Base-by-base conservation (phyloP, 2,113 vertebrate genomes). In the Ptyas mucosa region DNA sequence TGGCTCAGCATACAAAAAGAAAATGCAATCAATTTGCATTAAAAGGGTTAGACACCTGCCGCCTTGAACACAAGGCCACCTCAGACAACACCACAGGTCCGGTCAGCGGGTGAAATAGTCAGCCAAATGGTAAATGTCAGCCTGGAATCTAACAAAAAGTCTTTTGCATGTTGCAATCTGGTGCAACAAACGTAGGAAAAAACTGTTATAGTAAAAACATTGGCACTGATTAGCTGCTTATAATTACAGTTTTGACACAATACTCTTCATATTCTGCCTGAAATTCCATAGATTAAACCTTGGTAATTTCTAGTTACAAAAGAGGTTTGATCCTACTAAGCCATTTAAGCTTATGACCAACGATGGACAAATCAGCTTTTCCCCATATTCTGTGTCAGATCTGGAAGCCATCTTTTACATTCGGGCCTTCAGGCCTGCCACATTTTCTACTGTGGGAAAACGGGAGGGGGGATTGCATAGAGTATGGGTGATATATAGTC, bases 21-120 rank as follows among this genome's bases (percentile, higher is more conserved):
- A 92, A 92, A 92, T 90, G 81, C 75, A 92, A 94, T 94, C 93
- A 93, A 94, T 92, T 92, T 94, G 88, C 53, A 46, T 94, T 86
- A 87, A 89, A 86, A 86, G 88, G 90, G 49, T 18, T 23, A 39
- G 75, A 89, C 90, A 92, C 93, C 90, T 87, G 93, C 20, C 18
- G 75, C 54, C 54, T 24, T 12, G 23, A 54, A 49, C 24, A 34
- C 15, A 85, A 69, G 75, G 49, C 88, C 69, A 10, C 69, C 3
- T 12, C 20, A 64, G 26, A 86, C n/a, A 23, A 54, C 1, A 10
- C 10, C 15, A 64, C 54, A 46, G 88, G 57, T 61, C 93, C 91
- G 88, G 0, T 0, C 3, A 8, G 54, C 14, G 20, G 29, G 75
- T 90, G 53, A 55, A 92, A 85, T 46, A n/a, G 88, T 81, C 92